Evolutionary conservation across 2,888 invertebrate species (phyloP).

Genomic region (Lochmaea capreae): DNA sequence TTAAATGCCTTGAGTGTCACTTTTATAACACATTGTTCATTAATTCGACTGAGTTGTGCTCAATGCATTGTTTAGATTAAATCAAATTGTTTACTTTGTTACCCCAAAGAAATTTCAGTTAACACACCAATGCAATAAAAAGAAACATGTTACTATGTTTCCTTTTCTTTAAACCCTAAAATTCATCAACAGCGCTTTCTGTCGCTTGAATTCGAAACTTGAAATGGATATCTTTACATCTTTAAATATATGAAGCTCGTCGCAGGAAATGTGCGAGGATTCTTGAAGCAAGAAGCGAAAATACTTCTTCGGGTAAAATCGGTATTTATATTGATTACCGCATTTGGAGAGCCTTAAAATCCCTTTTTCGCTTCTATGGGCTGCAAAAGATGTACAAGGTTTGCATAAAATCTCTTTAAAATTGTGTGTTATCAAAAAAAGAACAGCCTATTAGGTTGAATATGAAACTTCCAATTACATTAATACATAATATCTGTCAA

Average conservation of each 20-base stretch:
- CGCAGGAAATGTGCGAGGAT: constrained; percentile 56
- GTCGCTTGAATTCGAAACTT: constrained; percentile 55
- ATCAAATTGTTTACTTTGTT: not conserved
- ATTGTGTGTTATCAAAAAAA: no score
- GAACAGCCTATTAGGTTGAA: no score
- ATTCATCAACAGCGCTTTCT: constrained; percentile 55
- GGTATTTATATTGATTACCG: constrained; percentile 44
- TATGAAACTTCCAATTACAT: no score
- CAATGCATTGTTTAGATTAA: no score
- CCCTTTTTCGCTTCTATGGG: constrained; percentile 9
- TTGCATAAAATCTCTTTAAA: not conserved
- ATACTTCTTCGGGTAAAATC: constrained; percentile 52
- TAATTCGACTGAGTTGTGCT: no score
- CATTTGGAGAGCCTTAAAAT: not conserved
- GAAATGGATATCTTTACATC: constrained; percentile 49
- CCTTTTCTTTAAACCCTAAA: not conserved
- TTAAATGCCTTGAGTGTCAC: no score
- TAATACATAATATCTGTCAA: no score
- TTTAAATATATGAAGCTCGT: constrained; percentile 44
- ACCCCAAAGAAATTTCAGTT: not conserved
- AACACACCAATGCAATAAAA: not conserved
- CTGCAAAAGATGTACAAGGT: not conserved
- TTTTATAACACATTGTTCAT: no score
- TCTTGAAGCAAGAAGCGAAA: constrained; percentile 46
- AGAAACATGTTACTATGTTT: not conserved